Evolutionary conservation across 2,113 vertebrate species (phyloP).

Genomic region (Castor canadensis): DNA sequence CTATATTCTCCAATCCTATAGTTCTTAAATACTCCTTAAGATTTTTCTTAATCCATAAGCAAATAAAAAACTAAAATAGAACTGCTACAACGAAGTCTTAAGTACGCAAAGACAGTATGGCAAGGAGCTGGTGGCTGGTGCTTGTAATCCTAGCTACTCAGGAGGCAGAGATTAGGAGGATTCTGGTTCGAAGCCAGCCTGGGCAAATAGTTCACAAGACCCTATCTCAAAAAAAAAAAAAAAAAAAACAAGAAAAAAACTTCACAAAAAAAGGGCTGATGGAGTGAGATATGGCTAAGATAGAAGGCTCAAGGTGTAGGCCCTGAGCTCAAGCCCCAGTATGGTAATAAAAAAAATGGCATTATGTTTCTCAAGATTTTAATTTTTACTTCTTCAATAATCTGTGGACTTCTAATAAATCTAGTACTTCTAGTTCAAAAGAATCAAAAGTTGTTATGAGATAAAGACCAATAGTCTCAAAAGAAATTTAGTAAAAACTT

Average conservation of each 20-base stretch:
- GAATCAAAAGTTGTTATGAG: not conserved
- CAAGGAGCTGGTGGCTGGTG: too few relatives aligned
- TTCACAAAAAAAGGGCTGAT: too few relatives aligned
- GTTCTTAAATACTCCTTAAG: not conserved
- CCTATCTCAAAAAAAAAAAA: too few relatives aligned
- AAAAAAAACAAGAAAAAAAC: too few relatives aligned
- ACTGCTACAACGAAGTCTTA: not conserved
- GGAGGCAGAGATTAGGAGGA: too few relatives aligned
- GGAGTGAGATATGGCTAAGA: too few relatives aligned
- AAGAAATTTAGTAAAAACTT: not conserved
- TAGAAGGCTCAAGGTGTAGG: too few relatives aligned
- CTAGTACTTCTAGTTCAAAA: not conserved
- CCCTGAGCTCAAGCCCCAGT: too few relatives aligned
- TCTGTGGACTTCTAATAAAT: not conserved
- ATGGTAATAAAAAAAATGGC: too few relatives aligned
- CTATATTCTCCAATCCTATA: not conserved
- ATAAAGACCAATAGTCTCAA: not conserved
- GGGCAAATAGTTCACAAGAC: too few relatives aligned
- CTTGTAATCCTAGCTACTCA: too few relatives aligned
- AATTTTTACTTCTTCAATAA: not conserved
- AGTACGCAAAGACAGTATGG: not conserved
- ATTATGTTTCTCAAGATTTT: not conserved
- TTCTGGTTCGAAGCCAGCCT: too few relatives aligned
- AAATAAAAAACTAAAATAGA: slow-evolving; percentile 19
- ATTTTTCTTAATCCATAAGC: not conserved